Evolutionary conservation across 1,140 invertebrate genomes (phyloP).

Genomic region (Apis cerana): DNA sequence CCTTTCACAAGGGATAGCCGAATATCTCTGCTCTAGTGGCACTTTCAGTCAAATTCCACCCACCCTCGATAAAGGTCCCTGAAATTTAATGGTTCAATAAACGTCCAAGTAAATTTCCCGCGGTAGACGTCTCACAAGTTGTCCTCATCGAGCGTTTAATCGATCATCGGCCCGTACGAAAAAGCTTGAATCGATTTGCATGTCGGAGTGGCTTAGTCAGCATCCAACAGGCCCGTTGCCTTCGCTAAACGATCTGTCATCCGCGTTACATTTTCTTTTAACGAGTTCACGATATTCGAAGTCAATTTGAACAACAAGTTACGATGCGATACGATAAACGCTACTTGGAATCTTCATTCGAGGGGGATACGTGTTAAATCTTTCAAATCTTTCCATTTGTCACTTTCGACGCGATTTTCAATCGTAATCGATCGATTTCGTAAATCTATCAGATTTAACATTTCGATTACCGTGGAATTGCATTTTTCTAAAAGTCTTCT

Average conservation of each 20-base stretch:
- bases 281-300: constrained; percentile 58
- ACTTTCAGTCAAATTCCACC: neutral
- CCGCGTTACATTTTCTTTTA: constrained; percentile 57
- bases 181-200: constrained; percentile 69
- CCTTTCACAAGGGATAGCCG: neutral
- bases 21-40: neutral
- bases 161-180: constrained; percentile 40
- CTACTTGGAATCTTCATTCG: too few relatives aligned
- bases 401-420: neutral
- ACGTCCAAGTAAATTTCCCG: constrained; percentile 36
- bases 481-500: too few relatives aligned
- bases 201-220: constrained; percentile 73
- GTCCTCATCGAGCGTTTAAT: constrained; percentile 14
- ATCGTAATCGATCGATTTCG: too few relatives aligned
- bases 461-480: too few relatives aligned
- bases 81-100: constrained; percentile 42
- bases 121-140: constrained; percentile 27
- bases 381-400: too few relatives aligned
- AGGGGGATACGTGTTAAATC: too few relatives aligned
- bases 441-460: too few relatives aligned
- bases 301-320: neutral
- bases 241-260: constrained; percentile 60
- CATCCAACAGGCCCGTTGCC: constrained; percentile 49
- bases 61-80: neutral
- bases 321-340: too few relatives aligned